Evolutionary conservation across 35 echinoderm and acorn worm genomes (phyloP), one percentile per base, ranked within the genome.

Genomic region (Heliocidaris tuberculata): DNA sequence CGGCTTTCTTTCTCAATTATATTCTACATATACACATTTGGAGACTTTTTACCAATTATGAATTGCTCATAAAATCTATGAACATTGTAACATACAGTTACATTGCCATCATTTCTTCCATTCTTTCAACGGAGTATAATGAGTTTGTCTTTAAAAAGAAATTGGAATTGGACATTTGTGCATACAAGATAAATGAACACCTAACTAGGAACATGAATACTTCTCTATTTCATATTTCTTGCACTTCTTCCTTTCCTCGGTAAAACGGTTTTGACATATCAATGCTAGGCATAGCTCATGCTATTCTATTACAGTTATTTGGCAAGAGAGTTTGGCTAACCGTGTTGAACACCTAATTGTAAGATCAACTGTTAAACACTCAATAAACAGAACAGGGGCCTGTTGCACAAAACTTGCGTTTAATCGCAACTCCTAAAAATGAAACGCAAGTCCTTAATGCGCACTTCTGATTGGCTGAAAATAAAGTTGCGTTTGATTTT

Each of bases 281-380:
- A 56, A 13, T 56, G 52, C 65, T 78, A n/a, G 65, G 19, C 27
- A 71, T 27, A 71, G 16, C 17, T 71, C 4, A n/a, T n/a, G 27
- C 27, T 78, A 78, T 24, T 78, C 65, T 78, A 29, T 78, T 7
- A 78, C 65, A 78, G 21, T 78, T 6, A 78, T 56, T 78, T 78
- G 65, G 65, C 65, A 78, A 78, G 65, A 78, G 65, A 78, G 65
- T 78, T 78, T 78, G 65, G 65, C 65, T 78, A 78, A 24, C 65
- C 4, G 65, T n/a, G 65, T 78, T 78, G 65, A 78, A 78, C 27
- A 78, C 65, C n/a, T 78, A 42, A 42, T n/a, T 78, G 65, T 78
- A 78, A 78, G 27, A 78, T n/a, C 65, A 78, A 78, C 65, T 78
- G 27, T 27, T 56, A 11, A 56, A 56, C 52, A 56, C 52, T 56